Evolutionary conservation across 2,888 invertebrate species (phyloP), one percentile per base, ranked within the genome.

Genomic region (Isotomurus palustris): DNA sequence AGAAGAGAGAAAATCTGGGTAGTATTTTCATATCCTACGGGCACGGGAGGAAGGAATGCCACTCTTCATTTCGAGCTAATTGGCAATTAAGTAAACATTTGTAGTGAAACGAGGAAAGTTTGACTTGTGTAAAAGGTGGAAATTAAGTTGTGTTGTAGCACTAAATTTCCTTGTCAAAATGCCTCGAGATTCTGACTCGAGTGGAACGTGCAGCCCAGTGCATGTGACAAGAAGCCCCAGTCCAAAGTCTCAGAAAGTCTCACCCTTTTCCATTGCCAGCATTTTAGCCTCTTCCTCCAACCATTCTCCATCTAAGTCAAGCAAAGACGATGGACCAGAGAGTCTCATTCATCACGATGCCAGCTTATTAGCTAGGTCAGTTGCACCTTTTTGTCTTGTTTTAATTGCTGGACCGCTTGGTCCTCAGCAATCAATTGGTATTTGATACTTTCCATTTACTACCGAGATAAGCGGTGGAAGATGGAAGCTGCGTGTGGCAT

Each of bases 221-320:
- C 70, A 68, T 44, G 70, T 69, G 28, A 69, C 70, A 8, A 50
- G 66, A 56, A 68, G 70, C 56, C 70, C 70, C 53, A 70, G 67
- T 60, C 67, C 69, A 27, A 64, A 66, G 52, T 66, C 67, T 53
- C 66, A 43, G 48, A 70, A 70, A 58, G 56, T 69, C 35, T 68
- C 67, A 22, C 70, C 70, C 28, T 70, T 70, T 48, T 70, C 70
- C 27, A 70, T 70, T 28, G 70, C 70, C 28, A 70, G 70, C 58
- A 70, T 70, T 28, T 56, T 70, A 27, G 67, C 70, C 5, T 69
- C 69, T 1, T 67, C 70, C 2, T 65, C 67, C 14, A 67, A 64
- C 53, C 64, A 67, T 55, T 64, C 66, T 17, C 52, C 68, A 17
- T 64, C 57, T 48, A 67, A 64, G 53, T 64, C 59, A 6, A 19